Base-by-base conservation (phyloP, 2,113 vertebrate species). In the Rhynchomys soricoides region DNA sequence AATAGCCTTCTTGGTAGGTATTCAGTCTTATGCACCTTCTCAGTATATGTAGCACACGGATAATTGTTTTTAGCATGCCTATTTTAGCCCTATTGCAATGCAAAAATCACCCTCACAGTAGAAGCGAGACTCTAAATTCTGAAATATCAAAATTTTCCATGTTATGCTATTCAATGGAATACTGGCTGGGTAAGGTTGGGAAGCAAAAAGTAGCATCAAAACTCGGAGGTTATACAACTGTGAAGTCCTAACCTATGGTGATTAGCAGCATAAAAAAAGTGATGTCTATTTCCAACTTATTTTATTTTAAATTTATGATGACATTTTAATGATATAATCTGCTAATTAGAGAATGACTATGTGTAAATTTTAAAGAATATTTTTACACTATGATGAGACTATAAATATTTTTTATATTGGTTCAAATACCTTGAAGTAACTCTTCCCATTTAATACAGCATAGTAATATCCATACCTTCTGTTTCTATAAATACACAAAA, bases 61-160 rank as follows among this genome's bases (percentile, higher is more conserved):
- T n/a, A 52, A 16, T 15, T 45, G 50, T 13, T 13, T 48, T 37
- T 24, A 19, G 21, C 10, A 31, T n/a, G 40, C 3, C 10, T 86
- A 68, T 82, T 45, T 31, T 6, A 71, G 16, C 3, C 22, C 24
- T 50, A 6, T 50, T n/a, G 26, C 12, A 12, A 3, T 68, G 7
- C 29, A 16, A n/a, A 78, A 43, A 1, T 75, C 12, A 68, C 34
- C 66, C 10, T 37, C 75, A 57, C 29, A 9, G 22, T 52, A 64
- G 70, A 64, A 75, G 10, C 9, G 9, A 24, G 37, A n/a, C 12
- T 40, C 15, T 37, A 7, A 83, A 45, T 59, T 40, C 37, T 77
- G 2, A 43, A 6, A 4, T 66, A 24, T 62, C 7, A 29, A 11
- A 0, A 10, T n/a, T 52, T 12, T 4, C 21, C 0, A 87, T 6